phyloP scores from a whole-genome alignment of 2,888 invertebrate species.

The Callosobruchus maculatus region DNA sequence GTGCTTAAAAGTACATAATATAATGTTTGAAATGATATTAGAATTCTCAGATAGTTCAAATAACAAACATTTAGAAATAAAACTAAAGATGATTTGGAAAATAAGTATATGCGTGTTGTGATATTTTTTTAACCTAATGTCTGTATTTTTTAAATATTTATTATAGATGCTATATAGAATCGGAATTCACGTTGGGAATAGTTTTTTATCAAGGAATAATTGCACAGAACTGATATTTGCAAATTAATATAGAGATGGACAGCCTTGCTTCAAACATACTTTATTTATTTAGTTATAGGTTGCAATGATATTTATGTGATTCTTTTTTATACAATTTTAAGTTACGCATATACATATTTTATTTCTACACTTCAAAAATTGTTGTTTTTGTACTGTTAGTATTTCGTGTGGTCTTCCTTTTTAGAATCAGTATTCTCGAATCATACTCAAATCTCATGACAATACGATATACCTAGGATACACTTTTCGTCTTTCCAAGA shows the following conservation, averaged over 20 bases:
- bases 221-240: neutral
- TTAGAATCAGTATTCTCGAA: slow-evolving; percentile 28
- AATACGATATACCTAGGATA: slow-evolving; percentile 38
- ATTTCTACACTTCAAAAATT: neutral
- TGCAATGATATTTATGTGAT: neutral
- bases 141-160: too few relatives aligned
- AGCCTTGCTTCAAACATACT: neutral
- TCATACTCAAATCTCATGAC: slow-evolving; percentile 47
- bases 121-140: too few relatives aligned
- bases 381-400: slow-evolving; percentile 1
- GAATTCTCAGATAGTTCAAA: neutral
- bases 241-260: neutral
- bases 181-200: too few relatives aligned
- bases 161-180: too few relatives aligned
- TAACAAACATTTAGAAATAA: too few relatives aligned
- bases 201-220: too few relatives aligned
- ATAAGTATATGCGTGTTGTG: too few relatives aligned
- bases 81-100: too few relatives aligned
- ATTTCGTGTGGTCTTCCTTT: slow-evolving; percentile 19
- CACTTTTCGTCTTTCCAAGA: slow-evolving; percentile 1
- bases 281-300: neutral
- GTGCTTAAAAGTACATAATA: neutral
- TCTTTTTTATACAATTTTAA: neutral
- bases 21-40: neutral
- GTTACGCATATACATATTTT: neutral